Evolutionary conservation across 2,113 vertebrate species (phyloP), one percentile per base, ranked within the genome.

Genomic region (Numida meleagris): DNA sequence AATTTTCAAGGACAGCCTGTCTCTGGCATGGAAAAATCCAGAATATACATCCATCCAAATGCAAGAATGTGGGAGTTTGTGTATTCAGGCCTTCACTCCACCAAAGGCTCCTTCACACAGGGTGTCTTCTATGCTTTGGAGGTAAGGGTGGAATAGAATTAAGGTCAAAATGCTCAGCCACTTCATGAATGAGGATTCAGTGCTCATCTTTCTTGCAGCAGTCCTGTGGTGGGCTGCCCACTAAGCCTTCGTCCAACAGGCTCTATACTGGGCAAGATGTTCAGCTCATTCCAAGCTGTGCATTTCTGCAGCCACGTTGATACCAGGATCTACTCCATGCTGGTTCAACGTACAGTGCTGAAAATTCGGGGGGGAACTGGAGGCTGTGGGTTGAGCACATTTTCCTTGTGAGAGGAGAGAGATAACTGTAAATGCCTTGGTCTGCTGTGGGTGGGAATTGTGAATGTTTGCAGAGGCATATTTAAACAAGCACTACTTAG

Each of bases 1-100:
- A 73, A 74, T 91, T 96, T 93, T 94, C 78, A 91, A 93, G 71
- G 89, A 85, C 75, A 70, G 66, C 4, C 7, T 71, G 55, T 63
- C 17, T 74, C 55, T 95, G 91, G 23, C 33, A 43, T 82, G 72
- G 59, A 91, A 86, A 88, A 91, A 94, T 40, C 21, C 67, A 80
- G 25, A 8, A 45, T 9, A 23, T 70, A 63, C 48, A 43, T 71
- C 48, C 40, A 51, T 71, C 45, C 87, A 88, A 79, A 93, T 31
- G 21, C 42, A 91, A 0, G 0, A 88, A 75, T n/a, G 18, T 61
- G 40, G 43, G 68, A 82, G 33, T 80, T 45, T 66, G 20, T 66
- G 8, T 81, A 82, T 89, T 85, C 67, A 80, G 5, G 55, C 76
- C 68, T 88, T 82, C 38, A 75, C 43, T 89, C 46, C 46, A 82